phyloP scores from a whole-genome alignment of 2,797 vertebrate species.

The Crenichthys baileyi region DNA sequence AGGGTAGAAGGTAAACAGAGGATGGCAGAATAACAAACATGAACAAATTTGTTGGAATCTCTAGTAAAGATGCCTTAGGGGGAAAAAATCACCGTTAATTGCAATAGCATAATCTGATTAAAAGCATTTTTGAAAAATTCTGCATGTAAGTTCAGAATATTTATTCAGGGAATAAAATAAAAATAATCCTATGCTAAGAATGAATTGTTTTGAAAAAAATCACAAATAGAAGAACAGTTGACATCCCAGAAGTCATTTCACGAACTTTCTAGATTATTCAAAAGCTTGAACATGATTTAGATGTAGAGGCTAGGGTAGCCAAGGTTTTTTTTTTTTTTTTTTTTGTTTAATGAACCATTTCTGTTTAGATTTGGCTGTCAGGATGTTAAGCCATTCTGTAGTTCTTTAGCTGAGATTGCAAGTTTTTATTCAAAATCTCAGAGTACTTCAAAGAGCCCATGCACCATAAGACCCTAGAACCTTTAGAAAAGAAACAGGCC shows the following conservation, averaged over 20 bases:
- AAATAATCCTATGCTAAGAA: not conserved
- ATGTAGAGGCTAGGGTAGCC: no score
- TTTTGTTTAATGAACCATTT: no score
- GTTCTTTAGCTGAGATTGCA: no score
- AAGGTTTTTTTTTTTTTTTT: no score
- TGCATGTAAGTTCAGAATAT: not conserved
- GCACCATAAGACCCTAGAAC: not conserved
- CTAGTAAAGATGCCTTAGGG: not conserved
- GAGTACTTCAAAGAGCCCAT: not conserved
- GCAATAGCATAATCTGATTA: not conserved
- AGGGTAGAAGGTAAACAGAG: not conserved
- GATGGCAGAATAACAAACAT: not conserved
- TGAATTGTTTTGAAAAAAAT: not conserved
- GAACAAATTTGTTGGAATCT: not conserved
- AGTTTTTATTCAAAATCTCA: not conserved
- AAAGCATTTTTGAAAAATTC: not conserved
- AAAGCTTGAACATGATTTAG: no score
- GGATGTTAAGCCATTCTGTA: no score
- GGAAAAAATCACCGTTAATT: not conserved
- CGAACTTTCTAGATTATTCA: no score
- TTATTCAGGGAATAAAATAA: not conserved
- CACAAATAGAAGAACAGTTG: no score
- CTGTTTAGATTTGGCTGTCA: no score
- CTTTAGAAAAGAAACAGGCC: not conserved
- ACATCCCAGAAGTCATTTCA: no score